A percentile compares a stretch with the other conserved stretches of the same genome.
These are phyloP conservation scores for Chelonus formosanus DNA, from an alignment of 2,888 invertebrate genomes.

Conservation along the genomic window DNA sequence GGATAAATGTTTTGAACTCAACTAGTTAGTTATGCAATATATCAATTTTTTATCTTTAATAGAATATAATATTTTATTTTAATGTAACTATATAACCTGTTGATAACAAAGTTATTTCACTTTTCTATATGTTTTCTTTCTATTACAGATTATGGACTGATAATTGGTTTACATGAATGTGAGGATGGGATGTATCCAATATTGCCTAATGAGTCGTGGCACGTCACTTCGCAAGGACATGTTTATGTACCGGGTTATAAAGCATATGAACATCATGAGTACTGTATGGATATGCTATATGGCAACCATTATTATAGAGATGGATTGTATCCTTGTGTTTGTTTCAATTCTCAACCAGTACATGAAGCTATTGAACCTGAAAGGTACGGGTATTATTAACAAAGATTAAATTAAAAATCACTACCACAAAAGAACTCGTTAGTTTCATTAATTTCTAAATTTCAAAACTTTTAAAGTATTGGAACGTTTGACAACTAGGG, in stretches of 20 bases:
- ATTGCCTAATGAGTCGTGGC: slow-evolving; percentile 46
- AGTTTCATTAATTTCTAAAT: too few species aligned
- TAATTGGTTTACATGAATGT: slow-evolving; percentile 49
- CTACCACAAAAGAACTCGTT: too few species aligned
- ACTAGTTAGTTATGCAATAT: slow-evolving; percentile 13
- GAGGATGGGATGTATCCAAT: slow-evolving; percentile 42
- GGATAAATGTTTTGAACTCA: slow-evolving; percentile 10
- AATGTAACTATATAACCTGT: too few species aligned
- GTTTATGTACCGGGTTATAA: slow-evolving; percentile 40
- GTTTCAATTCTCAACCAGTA: slow-evolving; percentile 47
- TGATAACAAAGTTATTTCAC: too few species aligned
- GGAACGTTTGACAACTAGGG: too few species aligned
- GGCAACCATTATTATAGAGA: slow-evolving; percentile 28
- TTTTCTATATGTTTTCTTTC: slow-evolving; percentile 2
- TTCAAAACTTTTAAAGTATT: too few species aligned
- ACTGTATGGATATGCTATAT: slow-evolving; percentile 56
- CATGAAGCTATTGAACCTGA: slow-evolving; percentile 7
- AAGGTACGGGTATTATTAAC: slow-evolving; percentile 31
- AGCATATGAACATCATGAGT: slow-evolving; percentile 45
- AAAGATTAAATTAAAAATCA: too few species aligned
- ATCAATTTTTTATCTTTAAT: not conserved
- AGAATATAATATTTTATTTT: too few species aligned
- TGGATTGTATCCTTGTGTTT: slow-evolving; percentile 49
- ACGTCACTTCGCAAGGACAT: slow-evolving; percentile 49
- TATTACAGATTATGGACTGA: slow-evolving; percentile 54